Conservation (phyloP, 2,113 vertebrate genomes). For the Notarius quadriscutis region DNA sequence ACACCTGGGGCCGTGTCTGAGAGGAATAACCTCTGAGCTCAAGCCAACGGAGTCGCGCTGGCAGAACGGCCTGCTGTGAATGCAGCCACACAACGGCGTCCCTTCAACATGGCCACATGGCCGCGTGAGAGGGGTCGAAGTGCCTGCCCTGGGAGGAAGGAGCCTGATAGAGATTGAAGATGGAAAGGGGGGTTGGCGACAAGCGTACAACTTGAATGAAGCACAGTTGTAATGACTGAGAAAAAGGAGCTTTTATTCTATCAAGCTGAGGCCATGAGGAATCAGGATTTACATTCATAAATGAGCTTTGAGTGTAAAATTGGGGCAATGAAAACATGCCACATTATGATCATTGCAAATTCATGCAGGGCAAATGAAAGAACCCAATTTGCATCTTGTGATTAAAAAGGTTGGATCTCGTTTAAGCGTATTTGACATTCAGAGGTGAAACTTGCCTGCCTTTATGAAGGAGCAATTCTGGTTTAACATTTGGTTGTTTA, state of each 20-base stretch:
- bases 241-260: conserved; percentile 57
- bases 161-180: conserved; percentile 51
- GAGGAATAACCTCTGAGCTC: conserved; percentile 58
- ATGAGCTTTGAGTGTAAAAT: conserved; percentile 41
- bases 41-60: conserved; percentile 50
- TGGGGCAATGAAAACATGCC: background rate
- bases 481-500: conserved; percentile 37
- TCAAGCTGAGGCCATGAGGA: conserved; percentile 41
- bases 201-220: conserved; percentile 38
- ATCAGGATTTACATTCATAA: conserved; percentile 54
- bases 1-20: conserved; percentile 59
- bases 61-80: conserved; percentile 44
- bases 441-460: conserved; percentile 7
- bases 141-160: conserved; percentile 45
- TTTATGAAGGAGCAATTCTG: conserved; percentile 29
- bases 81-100: conserved; percentile 36
- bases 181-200: conserved; percentile 19
- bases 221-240: conserved; percentile 31
- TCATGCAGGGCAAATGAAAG: conserved; percentile 42
- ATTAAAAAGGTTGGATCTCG: conserved; percentile 32
- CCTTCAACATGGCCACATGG: conserved; percentile 44
- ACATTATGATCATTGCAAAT: conserved; percentile 39
- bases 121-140: conserved; percentile 56
- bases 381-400: conserved; percentile 41
- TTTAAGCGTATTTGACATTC: conserved; percentile 29